Evolutionary conservation across 2,113 vertebrate species (phyloP).

Genomic region (Argyrosomus japonicus): DNA sequence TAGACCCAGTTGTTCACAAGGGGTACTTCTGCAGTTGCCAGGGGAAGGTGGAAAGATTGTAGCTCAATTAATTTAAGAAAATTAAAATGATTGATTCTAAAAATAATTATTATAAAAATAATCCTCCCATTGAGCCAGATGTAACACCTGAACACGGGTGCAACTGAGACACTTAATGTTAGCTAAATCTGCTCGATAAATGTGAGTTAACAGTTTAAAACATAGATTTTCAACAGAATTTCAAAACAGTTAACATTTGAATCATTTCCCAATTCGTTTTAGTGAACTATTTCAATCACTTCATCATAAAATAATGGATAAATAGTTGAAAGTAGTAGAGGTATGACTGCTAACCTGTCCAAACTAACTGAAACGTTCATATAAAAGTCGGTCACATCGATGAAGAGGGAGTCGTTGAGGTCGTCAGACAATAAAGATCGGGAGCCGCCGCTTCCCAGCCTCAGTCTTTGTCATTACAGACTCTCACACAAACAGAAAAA

Average conservation of each 20-base stretch:
- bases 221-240: too few species aligned
- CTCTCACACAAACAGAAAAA: slow-evolving; percentile 22
- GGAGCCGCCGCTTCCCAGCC: neutral
- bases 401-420: neutral
- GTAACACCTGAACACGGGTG: neutral
- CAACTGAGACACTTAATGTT: neutral
- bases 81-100: neutral
- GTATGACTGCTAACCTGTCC: too few species aligned
- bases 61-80: neutral
- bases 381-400: too few species aligned
- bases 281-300: too few species aligned
- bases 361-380: too few species aligned
- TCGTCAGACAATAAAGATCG: neutral
- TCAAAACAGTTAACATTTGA: too few species aligned
- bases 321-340: too few species aligned
- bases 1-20: neutral
- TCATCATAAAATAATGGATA: neutral
- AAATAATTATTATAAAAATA: neutral
- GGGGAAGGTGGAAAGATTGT: neutral
- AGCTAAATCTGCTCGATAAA: neutral
- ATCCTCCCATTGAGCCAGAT: neutral
- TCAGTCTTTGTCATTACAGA: neutral
- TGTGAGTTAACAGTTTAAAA: too few species aligned
- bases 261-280: too few species aligned
- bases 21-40: too few species aligned